These are phyloP conservation scores for Centruroides vittatus DNA, from an alignment of 1,140 invertebrate species.

Conservation along the genomic window DNA sequence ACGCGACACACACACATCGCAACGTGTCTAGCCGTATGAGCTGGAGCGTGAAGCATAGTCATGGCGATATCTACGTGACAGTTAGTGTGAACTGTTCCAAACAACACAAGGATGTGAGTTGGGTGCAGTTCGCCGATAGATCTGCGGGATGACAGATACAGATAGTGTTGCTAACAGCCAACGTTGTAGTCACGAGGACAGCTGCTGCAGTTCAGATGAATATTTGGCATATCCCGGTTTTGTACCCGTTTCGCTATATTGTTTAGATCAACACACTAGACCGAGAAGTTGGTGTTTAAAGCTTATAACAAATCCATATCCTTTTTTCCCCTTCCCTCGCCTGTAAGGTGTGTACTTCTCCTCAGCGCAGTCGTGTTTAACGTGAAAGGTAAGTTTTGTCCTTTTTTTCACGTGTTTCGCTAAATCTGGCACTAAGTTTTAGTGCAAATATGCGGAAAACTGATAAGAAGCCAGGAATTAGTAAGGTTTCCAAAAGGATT, in stretches of 20 bases:
- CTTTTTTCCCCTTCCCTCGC: constrained; percentile 44
- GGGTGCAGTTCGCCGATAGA: no score
- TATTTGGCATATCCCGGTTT: constrained; percentile 63
- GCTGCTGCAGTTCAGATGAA: constrained; percentile 21
- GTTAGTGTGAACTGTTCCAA: no score
- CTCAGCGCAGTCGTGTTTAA: neutral
- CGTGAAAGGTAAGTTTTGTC: neutral
- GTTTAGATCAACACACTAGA: constrained; percentile 68
- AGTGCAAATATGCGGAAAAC: neutral
- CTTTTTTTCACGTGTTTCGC: neutral
- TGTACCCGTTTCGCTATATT: constrained; percentile 51
- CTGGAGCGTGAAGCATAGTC: no score
- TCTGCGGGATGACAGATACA: no score
- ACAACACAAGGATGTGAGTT: no score
- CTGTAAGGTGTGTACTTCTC: neutral
- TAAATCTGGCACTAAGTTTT: neutral
- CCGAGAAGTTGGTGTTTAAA: constrained; percentile 82
- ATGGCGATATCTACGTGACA: no score
- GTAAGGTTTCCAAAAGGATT: neutral
- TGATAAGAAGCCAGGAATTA: neutral
- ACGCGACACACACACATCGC: no score
- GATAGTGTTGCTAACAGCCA: no score
- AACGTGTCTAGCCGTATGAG: no score
- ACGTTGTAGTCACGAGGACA: no score
- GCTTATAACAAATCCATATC: constrained; percentile 98